Conservation (phyloP, 2,888 invertebrate genomes). For the Phragmatobia fuliginosa region DNA sequence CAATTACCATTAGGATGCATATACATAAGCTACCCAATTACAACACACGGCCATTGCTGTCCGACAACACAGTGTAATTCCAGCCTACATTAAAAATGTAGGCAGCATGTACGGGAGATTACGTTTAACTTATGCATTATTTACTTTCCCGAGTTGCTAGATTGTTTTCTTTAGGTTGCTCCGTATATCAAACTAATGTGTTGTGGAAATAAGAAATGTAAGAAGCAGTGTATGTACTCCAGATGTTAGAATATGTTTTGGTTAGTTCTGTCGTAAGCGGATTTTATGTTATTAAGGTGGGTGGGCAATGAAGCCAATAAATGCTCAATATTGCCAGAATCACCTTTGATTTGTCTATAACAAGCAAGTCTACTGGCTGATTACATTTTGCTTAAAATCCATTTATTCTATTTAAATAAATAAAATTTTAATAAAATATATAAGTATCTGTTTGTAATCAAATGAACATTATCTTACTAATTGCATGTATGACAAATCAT, state of each 20-base stretch:
- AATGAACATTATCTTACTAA: no score
- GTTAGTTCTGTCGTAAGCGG: background rate
- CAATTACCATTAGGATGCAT: slow-evolving; percentile 21
- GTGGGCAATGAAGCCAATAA: background rate
- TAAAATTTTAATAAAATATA: no score
- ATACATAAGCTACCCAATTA: slow-evolving; percentile 22
- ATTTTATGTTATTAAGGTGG: background rate
- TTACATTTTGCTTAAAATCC: background rate
- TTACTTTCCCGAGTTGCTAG: slow-evolving; percentile 30
- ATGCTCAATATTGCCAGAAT: background rate
- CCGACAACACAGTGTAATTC: slow-evolving; percentile 26
- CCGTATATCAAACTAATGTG: slow-evolving; percentile 49
- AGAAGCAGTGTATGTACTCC: slow-evolving; percentile 28
- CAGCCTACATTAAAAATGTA: slow-evolving; percentile 44
- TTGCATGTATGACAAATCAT: no score
- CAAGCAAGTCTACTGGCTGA: background rate
- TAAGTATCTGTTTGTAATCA: no score
- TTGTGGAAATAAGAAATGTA: slow-evolving; percentile 19
- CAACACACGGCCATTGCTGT: slow-evolving; percentile 12
- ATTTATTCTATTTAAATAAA: no score
- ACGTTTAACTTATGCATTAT: slow-evolving; percentile 48
- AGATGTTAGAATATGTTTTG: background rate
- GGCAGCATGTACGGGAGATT: slow-evolving; percentile 36
- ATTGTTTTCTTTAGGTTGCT: slow-evolving; percentile 40
- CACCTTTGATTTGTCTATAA: background rate